Evolutionary conservation across 2,888 invertebrate species (phyloP), one percentile per base, ranked within the genome.

Genomic region (Pammene aurita): DNA sequence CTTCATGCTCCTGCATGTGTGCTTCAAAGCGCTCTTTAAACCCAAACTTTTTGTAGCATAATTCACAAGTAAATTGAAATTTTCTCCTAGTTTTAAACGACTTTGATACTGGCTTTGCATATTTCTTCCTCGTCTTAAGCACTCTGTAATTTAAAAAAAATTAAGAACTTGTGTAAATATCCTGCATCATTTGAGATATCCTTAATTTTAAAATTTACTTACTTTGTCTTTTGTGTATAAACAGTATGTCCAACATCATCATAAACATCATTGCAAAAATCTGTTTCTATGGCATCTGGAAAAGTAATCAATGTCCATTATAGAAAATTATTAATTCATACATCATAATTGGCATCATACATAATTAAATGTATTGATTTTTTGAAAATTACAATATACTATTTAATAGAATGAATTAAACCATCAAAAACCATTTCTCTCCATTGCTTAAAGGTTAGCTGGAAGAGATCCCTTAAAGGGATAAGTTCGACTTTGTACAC

Each of bases 1-100:
- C 90, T 70, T 88, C 79, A 81, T 92, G 92, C 68, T 80, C 81
- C 9, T 85, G 76, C 73, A 84, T 86, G 66, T 92, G 92, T 41
- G 86, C 84, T 75, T 90, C 86, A 78, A 84, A 87, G 72, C 87
- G 80, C 60, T 87, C 84, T 50, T 73, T 73, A 62, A 81, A 80
- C 58, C 81, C 80, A 72, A 90, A 92, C 64, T 83, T 86, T 74
- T 84, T 89, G 56, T 81, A 82, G 71, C 92, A 92, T 14, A 87
- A 48, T 16, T 84, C 81, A 81, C 92, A 92, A 13, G 81, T 77
- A 68, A 80, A 86, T 35, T 77, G 74, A 58, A 80, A 85, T 71
- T 78, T 79, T 72, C 78, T 79, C 71, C 72, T 80, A 72, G 75
- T 78, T 10, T 74, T 75, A 72, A 78, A 78, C 58, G 74, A 48